Evolutionary conservation across 1,140 invertebrate species (phyloP), one percentile per base, ranked within the genome.

Genomic region (Lutraria rhynchaena): DNA sequence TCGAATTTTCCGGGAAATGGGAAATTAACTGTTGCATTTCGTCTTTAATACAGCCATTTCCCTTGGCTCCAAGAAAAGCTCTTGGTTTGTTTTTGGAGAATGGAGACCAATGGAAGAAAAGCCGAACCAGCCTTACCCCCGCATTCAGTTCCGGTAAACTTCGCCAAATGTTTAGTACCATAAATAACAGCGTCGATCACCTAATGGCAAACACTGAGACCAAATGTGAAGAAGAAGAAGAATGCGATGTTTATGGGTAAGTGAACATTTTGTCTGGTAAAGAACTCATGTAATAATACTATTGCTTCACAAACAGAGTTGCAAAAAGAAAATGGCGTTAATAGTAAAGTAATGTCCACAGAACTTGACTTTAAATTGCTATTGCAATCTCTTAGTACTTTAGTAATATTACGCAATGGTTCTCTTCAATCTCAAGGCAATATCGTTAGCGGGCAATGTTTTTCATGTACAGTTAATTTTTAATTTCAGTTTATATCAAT

Each of bases 401-500:
- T n/a, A n/a, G n/a, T n/a, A n/a, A n/a, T n/a, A n/a, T n/a, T n/a
- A n/a, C n/a, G n/a, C n/a, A n/a, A n/a, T n/a, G n/a, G n/a, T n/a
- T n/a, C n/a, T n/a, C n/a, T n/a, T n/a, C n/a, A n/a, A n/a, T n/a
- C n/a, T n/a, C n/a, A n/a, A n/a, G n/a, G n/a, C n/a, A n/a, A n/a
- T n/a, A n/a, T n/a, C n/a, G n/a, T n/a, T n/a, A n/a, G n/a, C n/a
- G n/a, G n/a, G n/a, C n/a, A n/a, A n/a, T n/a, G n/a, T n/a, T n/a
- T 7, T 15, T 41, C 15, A 41, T 41, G 37, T 41, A 15, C 37
- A 41, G 15, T 41, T 41, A 13, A 22, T 74, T 65, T 9, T 49
- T 80, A 41, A 33, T 84, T 53, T 71, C 74, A 89, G 89, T 27
- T 60, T 91, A 17, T 93, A 91, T 85, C 89, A 93, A 85, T 89